Evolutionary conservation across 1,140 invertebrate genomes (phyloP), one percentile per base, ranked within the genome.

Genomic region (Solen grandis): DNA sequence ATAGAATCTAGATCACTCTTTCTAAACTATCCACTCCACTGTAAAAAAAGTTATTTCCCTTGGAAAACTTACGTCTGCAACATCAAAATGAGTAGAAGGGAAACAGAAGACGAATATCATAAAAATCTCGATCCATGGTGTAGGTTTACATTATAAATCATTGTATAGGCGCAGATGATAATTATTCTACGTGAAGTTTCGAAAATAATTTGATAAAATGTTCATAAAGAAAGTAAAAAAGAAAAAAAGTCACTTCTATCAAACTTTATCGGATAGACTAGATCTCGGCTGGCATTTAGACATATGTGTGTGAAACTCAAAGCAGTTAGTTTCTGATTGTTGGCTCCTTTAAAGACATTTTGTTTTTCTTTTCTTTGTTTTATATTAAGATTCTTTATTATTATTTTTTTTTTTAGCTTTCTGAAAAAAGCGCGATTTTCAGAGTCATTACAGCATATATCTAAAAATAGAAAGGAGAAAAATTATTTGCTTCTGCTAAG

Each of bases 61-160:
- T 69, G 8, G 66, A 50, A 69, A 46, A 69, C 29, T 69, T 22
- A 27, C 10, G 5, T 69, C 66, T 38, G 41, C 66, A 52, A 50
- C 66, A 52, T 5, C 22, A 29, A n/a, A 2, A 62, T 25, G 33
- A 35, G 13, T 22, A 65, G 4, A 62, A 65, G 31, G 72, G 60
- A 8, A 52, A 36, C 62, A 55, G 62, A 66, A 50, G 63, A 41
- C 31, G 74, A 77, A 35, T 77, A 77, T 31, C 57, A 66, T n/a
- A 65, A 63, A 5, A 77, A 77, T 66, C 33, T 77, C 25, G 60
- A 77, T 38, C 74, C 74, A 19, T 77, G 1, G 0, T 77, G 74
- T 77, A 77, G 33, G 74, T 29, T 38, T 46, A 72, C 29, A 52
- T 54, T 8, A 14, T 46, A 46, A 46, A 46, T 46, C 19, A 5